Evolutionary conservation across 2,888 invertebrate genomes (phyloP), one percentile per base, ranked within the genome.

Genomic region (Acleris laterana): DNA sequence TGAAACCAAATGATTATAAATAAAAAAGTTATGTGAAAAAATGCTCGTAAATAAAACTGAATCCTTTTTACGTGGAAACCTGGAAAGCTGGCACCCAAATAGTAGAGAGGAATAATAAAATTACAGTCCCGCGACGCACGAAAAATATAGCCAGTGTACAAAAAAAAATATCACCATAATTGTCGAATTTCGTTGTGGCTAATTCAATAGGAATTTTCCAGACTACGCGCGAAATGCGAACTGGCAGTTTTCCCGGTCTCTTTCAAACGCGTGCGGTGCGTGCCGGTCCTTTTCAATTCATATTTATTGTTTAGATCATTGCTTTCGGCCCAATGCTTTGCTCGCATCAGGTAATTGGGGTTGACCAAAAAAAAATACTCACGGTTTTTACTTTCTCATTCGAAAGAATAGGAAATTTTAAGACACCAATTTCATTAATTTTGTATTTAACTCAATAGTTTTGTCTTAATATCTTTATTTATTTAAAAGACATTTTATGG

Each of bases 191-290:
- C 49, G 4, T 11, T 9, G 17, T 19, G 11, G 20, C 49, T 49
- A 49, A 49, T 49, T 49, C 49, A 17, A 49, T 19, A 7, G 49
- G 49, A 49, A 49, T 49, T 49, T 46, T 46, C 6, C 20, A 17
- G 19, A 49, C 20, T 17, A 19, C 20, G 7, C 17, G 19, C 20
- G 17, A 11, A 19, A 49, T 19, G 17, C 19, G 19, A 9, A 49
- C 19, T 49, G 20, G 49, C 20, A 11, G 49, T 17, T 49, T 48
- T 49, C 13, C 17, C 19, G 49, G 6, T 17, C 19, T 49, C 17
- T 49, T 49, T 49, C 9, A 49, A 49, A 49, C 9, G n/a, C 49
- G 49, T 19, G 48, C 48, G 19, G 13, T 17, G n/a, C 49, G 49
- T 19, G 48, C 48, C 48, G 13, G n/a, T 17, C 46, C 46, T n/a